Evolutionary conservation across 2,888 invertebrate genomes (phyloP).

Genomic region (Hecatera dysodea): DNA sequence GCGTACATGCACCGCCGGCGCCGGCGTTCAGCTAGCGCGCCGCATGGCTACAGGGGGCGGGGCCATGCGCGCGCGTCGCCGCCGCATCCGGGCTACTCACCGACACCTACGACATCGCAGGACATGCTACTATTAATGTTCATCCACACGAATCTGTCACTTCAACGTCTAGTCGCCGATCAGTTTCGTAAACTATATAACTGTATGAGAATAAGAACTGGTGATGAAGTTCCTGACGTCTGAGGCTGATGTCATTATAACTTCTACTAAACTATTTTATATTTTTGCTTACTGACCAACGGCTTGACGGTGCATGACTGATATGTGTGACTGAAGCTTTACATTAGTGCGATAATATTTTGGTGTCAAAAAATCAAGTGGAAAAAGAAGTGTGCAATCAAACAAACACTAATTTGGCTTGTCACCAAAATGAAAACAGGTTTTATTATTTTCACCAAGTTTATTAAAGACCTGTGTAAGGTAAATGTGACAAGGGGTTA

Average conservation of each 20-base stretch:
- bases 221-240: no score
- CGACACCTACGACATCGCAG: constrained; percentile 76
- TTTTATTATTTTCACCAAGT: neutral
- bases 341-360: neutral
- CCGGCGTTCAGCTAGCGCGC: constrained; percentile 82
- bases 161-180: neutral
- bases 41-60: constrained; percentile 67
- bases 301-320: neutral
- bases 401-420: neutral
- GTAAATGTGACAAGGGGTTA: neutral
- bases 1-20: constrained; percentile 94
- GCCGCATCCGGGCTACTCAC: constrained; percentile 84
- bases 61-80: constrained; percentile 78
- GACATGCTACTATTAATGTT: constrained; percentile 26
- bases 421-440: neutral
- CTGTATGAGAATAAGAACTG: neutral
- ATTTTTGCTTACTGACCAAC: neutral
- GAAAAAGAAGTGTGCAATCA: neutral
- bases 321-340: neutral
- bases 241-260: neutral
- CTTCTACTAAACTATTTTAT: neutral
- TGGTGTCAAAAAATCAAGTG: neutral
- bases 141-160: neutral
- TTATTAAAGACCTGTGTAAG: neutral
- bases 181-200: neutral